Percentiles rank a stretch among this genome's conserved stretches.
Conservation (phyloP, 2,113 vertebrate genomes). For the Protobothrops flavoviridis region DNA sequence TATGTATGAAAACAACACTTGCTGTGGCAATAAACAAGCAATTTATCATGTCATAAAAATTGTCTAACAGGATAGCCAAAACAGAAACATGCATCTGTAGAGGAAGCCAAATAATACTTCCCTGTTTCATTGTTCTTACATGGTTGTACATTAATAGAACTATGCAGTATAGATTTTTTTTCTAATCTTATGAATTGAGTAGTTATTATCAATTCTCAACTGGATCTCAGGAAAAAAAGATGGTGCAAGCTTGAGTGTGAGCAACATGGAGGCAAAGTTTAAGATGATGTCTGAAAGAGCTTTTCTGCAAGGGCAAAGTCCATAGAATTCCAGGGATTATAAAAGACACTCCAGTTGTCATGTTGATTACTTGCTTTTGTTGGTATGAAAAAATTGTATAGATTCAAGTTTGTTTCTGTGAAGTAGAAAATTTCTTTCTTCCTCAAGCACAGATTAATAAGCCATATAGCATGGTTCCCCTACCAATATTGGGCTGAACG, state of each 20-base stretch:
- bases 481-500: conserved; percentile 41
- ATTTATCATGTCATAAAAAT: conserved; percentile 9
- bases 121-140: conserved; percentile 19
- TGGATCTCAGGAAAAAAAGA: conserved; percentile 20
- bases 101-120: neutral
- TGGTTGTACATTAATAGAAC: conserved; percentile 8
- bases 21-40: neutral
- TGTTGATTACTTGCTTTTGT: conserved; percentile 51
- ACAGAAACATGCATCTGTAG: conserved; percentile 35
- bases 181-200: neutral
- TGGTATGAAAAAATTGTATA: conserved; percentile 54
- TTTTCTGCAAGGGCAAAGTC: conserved; percentile 36
- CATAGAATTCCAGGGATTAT: conserved; percentile 35
- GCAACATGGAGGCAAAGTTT: neutral
- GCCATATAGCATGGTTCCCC: conserved; percentile 17
- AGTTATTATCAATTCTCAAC: conserved; percentile 15
- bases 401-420: conserved; percentile 53
- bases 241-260: conserved; percentile 15
- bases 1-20: conserved; percentile 8
- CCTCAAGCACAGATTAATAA: conserved; percentile 41
- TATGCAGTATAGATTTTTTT: conserved; percentile 19
- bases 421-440: conserved; percentile 43
- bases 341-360: conserved; percentile 42
- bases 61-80: neutral
- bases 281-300: conserved; percentile 16